Percentiles rank a stretch among this genome's conserved stretches.
phyloP scores from a whole-genome alignment of 2,888 invertebrate genomes.

The Cryptocheilus praepositus region DNA sequence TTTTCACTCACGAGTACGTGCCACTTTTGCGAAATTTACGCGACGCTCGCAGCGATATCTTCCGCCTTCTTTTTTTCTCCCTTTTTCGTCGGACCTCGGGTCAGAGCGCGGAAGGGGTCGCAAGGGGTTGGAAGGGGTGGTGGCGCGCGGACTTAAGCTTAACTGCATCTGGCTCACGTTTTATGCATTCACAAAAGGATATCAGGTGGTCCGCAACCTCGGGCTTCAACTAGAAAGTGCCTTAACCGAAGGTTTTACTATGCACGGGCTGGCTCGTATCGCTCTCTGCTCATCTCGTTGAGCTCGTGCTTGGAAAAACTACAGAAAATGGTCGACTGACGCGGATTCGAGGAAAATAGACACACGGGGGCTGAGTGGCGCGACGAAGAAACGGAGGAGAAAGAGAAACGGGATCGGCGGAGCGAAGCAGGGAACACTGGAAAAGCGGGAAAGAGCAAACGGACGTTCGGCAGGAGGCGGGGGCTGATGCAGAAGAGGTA shows the following conservation, averaged over 20 bases:
- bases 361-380: background rate
- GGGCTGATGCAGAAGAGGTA: background rate
- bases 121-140: no score
- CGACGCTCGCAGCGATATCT: background rate
- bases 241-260: conserved; percentile 19
- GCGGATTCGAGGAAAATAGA: conserved; percentile 5
- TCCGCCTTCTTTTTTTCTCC: background rate
- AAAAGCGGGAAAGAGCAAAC: background rate
- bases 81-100: no score
- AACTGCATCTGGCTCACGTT: conserved; percentile 21
- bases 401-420: conserved; percentile 1
- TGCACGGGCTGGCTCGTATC: conserved; percentile 27
- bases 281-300: conserved; percentile 13
- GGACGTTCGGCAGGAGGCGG: no score
- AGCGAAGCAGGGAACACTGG: background rate
- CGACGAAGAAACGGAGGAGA: background rate
- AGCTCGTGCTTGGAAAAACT: conserved; percentile 8
- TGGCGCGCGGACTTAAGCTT: conserved; percentile 11
- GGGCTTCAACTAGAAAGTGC: conserved; percentile 8
- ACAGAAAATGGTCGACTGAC: conserved; percentile 11
- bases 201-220: conserved; percentile 8
- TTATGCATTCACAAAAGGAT: conserved; percentile 27
- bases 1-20: no score
- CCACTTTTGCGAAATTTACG: no score
- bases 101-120: no score